Conservation (phyloP, 2,113 vertebrate species). For the Macaca mulatta region DNA sequence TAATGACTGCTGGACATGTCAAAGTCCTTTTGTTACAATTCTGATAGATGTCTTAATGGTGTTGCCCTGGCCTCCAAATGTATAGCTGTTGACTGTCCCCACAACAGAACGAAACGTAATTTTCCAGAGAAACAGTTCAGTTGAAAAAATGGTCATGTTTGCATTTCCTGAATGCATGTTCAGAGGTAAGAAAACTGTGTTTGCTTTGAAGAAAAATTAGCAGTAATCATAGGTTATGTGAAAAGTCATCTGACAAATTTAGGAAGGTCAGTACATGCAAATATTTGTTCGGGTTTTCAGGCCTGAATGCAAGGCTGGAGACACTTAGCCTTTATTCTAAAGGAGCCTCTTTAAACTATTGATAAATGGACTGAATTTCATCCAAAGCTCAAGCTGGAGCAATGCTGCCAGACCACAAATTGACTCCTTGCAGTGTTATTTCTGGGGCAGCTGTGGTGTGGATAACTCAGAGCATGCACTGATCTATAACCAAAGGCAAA, state of each 20-base stretch:
- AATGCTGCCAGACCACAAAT: neutral
- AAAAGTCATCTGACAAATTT: neutral
- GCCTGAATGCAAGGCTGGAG: neutral
- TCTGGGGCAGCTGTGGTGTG: neutral
- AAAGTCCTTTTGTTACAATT: neutral
- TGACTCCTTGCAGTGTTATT: neutral
- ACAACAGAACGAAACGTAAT: neutral
- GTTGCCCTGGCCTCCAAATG: neutral
- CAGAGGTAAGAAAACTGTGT: conserved; percentile 9
- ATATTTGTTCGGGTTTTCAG: neutral
- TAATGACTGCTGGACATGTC: neutral
- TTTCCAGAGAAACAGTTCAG: neutral
- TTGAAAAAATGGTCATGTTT: neutral
- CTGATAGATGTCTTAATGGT: neutral
- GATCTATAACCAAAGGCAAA: neutral
- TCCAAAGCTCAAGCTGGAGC: neutral
- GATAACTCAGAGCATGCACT: neutral
- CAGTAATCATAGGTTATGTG: neutral
- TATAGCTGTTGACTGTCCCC: neutral
- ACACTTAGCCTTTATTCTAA: neutral
- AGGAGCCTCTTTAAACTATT: neutral
- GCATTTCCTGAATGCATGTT: neutral
- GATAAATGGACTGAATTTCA: neutral
- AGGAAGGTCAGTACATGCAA: neutral
- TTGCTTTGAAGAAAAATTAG: conserved; percentile 39